These are phyloP conservation scores for Arrhamphus sclerolepis DNA, from an alignment of 2,797 vertebrate genomes.

Conservation along the genomic window DNA sequence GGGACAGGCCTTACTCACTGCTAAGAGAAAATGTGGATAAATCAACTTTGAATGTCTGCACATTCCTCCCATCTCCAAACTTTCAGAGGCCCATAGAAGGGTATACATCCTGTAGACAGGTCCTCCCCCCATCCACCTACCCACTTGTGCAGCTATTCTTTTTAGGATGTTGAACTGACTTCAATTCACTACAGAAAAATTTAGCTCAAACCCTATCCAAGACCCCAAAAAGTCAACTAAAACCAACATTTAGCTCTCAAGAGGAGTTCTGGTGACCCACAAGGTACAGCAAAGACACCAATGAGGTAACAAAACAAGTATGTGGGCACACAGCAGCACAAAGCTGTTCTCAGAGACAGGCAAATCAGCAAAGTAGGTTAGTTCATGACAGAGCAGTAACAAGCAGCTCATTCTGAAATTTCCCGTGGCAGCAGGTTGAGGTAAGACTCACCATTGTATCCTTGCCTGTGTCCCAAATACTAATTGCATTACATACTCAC, in stretches of 20 bases:
- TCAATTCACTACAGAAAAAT: neutral
- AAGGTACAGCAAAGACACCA: neutral
- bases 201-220: neutral
- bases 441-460: constrained; percentile 26
- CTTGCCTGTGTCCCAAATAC: constrained; percentile 24
- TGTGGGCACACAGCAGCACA: neutral
- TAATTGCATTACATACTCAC: constrained; percentile 20
- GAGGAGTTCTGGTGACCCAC: no score
- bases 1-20: constrained; percentile 29
- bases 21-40: constrained; percentile 50
- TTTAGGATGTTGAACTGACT: neutral
- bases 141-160: neutral
- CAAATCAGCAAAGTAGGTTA: constrained; percentile 25
- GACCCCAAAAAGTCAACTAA: neutral
- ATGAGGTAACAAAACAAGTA: neutral
- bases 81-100: constrained; percentile 62
- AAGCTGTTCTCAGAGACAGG: constrained; percentile 21
- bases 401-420: constrained; percentile 37
- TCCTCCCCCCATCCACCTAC: constrained; percentile 14
- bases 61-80: constrained; percentile 66
- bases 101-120: constrained; percentile 44
- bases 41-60: constrained; percentile 60
- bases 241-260: no score
- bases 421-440: constrained; percentile 33
- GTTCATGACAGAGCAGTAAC: constrained; percentile 15